A percentile compares a stretch with the other conserved stretches of the same genome.
phyloP scores from a whole-genome alignment of 2,888 invertebrate species.

The Machimus atricapillus region DNA sequence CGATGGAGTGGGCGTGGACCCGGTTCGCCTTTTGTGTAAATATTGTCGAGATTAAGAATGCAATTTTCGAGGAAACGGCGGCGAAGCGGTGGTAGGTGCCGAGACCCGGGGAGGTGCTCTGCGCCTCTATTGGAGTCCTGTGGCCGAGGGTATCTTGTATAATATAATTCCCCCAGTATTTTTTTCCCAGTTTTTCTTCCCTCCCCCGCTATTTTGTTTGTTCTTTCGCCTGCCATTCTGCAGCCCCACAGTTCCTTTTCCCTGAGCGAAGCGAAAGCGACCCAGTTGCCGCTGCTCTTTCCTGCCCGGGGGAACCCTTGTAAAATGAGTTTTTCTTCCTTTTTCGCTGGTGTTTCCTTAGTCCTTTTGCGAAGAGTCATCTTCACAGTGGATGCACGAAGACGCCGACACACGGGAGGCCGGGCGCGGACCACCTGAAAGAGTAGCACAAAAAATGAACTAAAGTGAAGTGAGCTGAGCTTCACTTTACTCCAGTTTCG shows the following conservation, averaged over 20 bases:
- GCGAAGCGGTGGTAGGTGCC: neutral
- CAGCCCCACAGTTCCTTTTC: neutral
- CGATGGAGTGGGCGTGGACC: slow-evolving; percentile 4
- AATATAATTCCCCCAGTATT: slow-evolving; percentile 7
- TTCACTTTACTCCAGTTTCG: slow-evolving; percentile 15
- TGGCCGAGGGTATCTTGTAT: slow-evolving; percentile 15
- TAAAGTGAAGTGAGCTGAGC: neutral
- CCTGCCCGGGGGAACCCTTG: neutral
- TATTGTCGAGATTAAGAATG: slow-evolving; percentile 43
- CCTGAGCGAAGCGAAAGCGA: neutral
- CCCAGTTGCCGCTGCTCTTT: slow-evolving; percentile 18
- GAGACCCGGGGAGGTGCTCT: neutral
- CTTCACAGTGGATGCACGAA: neutral
- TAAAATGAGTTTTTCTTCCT: slow-evolving; percentile 35
- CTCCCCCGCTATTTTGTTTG: slow-evolving; percentile 15
- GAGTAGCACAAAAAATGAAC: neutral
- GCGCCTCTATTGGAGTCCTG: neutral
- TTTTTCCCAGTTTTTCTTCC: neutral
- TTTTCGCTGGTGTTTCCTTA: neutral
- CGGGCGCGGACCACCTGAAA: neutral
- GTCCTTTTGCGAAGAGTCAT: slow-evolving; percentile 12
- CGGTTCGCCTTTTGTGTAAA: slow-evolving; percentile 40
- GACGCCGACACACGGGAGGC: neutral
- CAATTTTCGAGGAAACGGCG: slow-evolving; percentile 23
- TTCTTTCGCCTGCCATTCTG: neutral